A percentile compares a stretch with the other conserved stretches of the same genome.
Conservation (phyloP, 2,888 invertebrate species). For the Ophion costatus region DNA sequence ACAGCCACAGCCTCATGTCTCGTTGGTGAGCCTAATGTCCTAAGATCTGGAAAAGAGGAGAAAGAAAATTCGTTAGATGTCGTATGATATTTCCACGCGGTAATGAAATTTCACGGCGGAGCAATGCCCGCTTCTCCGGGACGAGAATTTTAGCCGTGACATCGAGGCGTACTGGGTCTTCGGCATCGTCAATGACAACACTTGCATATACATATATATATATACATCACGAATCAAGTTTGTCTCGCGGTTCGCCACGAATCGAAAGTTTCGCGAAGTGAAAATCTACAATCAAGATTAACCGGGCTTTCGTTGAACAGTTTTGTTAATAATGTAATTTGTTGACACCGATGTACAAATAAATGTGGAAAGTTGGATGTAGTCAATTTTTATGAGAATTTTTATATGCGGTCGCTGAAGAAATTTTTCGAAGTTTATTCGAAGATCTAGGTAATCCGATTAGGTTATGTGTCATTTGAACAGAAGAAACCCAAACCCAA, state of each 20-base stretch:
- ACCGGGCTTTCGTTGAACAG: constrained; percentile 42
- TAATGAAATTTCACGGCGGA: neutral
- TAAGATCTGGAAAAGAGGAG: constrained; percentile 63
- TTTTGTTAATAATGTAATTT: constrained; percentile 31
- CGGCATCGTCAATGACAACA: constrained; percentile 63
- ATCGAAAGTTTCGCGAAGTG: constrained; percentile 68
- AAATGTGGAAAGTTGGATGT: neutral
- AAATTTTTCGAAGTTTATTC: neutral
- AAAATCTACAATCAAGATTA: constrained; percentile 66
- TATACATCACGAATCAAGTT: constrained; percentile 3
- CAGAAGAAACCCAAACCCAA: neutral
- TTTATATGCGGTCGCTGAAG: neutral
- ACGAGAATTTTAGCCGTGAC: constrained; percentile 23
- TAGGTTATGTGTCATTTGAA: neutral
- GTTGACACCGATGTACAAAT: neutral
- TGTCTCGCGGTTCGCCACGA: constrained; percentile 66
- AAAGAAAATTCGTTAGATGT: constrained; percentile 6
- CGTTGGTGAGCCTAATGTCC: constrained; percentile 74
- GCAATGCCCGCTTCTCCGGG: neutral
- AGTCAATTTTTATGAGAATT: neutral
- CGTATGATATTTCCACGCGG: neutral
- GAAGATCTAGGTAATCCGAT: neutral
- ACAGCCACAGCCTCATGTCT: constrained; percentile 79
- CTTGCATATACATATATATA: constrained; percentile 18
- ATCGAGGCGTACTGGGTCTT: constrained; percentile 26